Evolutionary conservation across 2,888 invertebrate species (phyloP).

Genomic region (Callinectes sapidus): DNA sequence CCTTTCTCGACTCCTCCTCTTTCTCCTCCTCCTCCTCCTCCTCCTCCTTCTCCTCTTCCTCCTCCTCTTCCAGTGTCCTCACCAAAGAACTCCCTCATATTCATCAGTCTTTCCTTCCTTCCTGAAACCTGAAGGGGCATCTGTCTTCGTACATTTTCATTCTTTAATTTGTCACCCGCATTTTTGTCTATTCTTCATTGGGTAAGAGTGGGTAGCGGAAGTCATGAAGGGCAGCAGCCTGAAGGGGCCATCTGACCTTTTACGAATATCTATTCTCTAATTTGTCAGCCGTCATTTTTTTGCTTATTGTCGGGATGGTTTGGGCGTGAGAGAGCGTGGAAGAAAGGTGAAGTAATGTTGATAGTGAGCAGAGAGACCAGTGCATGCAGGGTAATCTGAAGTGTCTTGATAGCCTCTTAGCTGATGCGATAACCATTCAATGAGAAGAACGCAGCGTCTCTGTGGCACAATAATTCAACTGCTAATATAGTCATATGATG

Average conservation of each 20-base stretch:
- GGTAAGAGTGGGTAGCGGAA: neutral
- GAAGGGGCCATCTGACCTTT: neutral
- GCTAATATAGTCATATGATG: neutral
- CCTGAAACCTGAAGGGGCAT: neutral
- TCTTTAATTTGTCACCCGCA: neutral
- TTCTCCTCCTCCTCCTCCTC: neutral
- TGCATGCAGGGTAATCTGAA: too few species aligned
- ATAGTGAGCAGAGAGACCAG: too few species aligned
- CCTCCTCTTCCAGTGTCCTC: neutral
- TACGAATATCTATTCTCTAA: too few species aligned
- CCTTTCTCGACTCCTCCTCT: neutral
- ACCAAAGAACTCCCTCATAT: conserved; percentile 5
- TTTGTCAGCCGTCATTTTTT: too few species aligned
- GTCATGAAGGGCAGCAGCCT: neutral
- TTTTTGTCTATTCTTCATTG: neutral
- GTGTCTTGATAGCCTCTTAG: too few species aligned
- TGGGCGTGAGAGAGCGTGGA: too few species aligned
- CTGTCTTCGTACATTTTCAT: neutral
- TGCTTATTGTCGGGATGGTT: too few species aligned
- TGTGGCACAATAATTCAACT: too few species aligned
- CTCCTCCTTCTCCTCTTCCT: neutral
- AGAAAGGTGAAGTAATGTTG: too few species aligned
- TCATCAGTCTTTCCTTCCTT: conserved; percentile 25
- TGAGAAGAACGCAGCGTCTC: too few species aligned
- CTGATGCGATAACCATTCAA: too few species aligned